Conservation (phyloP, 1,140 invertebrate genomes). For the Aphaenogaster ashmeadi region DNA sequence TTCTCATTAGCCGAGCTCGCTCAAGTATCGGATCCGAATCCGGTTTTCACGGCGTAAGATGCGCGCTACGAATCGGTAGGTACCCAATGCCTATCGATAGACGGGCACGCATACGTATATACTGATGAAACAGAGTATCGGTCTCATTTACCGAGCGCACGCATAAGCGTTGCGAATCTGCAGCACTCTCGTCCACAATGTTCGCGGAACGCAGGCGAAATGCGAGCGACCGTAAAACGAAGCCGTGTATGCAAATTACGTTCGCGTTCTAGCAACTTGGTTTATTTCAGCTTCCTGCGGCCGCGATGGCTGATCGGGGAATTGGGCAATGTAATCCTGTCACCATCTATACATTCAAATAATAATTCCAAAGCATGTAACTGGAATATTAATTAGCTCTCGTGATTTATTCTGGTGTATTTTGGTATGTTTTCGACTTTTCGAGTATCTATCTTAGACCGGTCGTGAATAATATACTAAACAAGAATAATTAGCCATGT, state of each 20-base stretch:
- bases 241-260: conserved; percentile 13
- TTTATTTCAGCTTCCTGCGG: neutral
- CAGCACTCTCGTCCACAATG: conserved; percentile 27
- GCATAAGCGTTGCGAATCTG: conserved; percentile 27
- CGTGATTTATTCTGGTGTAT: neutral
- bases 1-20: conserved; percentile 77
- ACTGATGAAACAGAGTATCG: conserved; percentile 29
- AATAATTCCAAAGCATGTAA: neutral
- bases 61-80: conserved; percentile 61
- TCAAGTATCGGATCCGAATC: conserved; percentile 73
- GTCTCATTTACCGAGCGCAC: conserved; percentile 27
- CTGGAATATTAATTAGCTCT: neutral
- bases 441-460: neutral
- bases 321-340: neutral
- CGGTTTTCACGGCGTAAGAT: conserved; percentile 73
- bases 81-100: conserved; percentile 54
- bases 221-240: neutral
- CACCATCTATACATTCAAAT: neutral
- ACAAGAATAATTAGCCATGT: conserved; percentile 6
- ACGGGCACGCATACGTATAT: neutral
- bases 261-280: conserved; percentile 1
- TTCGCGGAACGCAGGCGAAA: neutral
- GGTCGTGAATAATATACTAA: neutral
- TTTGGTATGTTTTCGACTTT: neutral
- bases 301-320: neutral